Evolutionary conservation across 2,888 invertebrate species (phyloP), one percentile per base, ranked within the genome.

Genomic region (Hipparchia semele): DNA sequence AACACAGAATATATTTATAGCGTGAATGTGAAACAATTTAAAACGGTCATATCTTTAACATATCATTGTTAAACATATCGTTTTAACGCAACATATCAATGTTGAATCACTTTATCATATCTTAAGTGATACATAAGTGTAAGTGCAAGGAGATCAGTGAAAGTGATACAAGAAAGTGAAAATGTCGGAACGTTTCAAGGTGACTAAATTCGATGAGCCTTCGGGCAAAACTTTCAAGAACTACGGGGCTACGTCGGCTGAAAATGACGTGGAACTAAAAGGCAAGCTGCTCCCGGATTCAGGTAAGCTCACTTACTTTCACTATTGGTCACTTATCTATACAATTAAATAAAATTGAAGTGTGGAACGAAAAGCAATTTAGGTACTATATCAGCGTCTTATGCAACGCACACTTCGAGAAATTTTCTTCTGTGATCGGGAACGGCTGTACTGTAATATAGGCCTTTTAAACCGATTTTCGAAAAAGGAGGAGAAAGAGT

Each of bases 121-220:
- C n/a, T 3, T 54, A 54, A 68, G 53, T 70, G 9, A 59, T 49
- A 72, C n/a, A 51, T 49, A 51, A 68, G 54, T 73, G 68, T 46
- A 66, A 70, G 51, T 60, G 71, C 58, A 58, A 10, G 53, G 39
- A 9, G 10, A 54, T 49, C 6, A 51, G 59, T 59, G 64, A 75
- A 39, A 75, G 79, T 81, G 78, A 65, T 45, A 78, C 79, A 80
- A 75, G 73, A 13, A 68, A 74, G 82, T 82, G 82, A 92, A 89
- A 81, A 95, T 95, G 95, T 94, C 95, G 76, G 95, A 95, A 86
- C 88, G 95, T 61, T 95, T 95, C 84, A 95, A 95, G 86, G 95
- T 95, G 86, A 95, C 95, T 75, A 95, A 94, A 83, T 94, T 93
- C 54, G 95, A 95, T 79, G 95, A 95, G 79, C 92, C 94, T 56